These are phyloP conservation scores for Ploceus nigricollis DNA, from an alignment of 2,113 vertebrate species.

Conservation along the genomic window DNA sequence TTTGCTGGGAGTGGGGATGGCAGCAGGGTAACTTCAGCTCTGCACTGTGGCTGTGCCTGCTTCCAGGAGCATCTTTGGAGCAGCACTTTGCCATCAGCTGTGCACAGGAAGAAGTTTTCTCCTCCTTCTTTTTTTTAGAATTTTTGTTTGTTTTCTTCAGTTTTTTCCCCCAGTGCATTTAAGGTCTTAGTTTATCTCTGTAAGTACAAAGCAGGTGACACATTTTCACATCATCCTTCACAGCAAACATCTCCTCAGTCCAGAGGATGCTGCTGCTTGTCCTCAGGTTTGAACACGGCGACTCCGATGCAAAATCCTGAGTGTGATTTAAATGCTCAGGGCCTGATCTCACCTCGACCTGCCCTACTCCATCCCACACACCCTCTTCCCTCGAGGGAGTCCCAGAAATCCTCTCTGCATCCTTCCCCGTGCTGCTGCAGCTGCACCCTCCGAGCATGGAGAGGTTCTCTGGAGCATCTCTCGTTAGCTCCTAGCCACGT, in stretches of 20 bases:
- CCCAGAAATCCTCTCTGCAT: neutral
- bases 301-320: neutral
- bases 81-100: neutral
- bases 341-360: neutral
- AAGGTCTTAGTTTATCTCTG: neutral
- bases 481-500: accelerated
- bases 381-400: neutral
- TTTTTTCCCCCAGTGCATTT: neutral
- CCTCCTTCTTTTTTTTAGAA: neutral
- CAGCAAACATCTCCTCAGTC: neutral
- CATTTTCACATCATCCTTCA: accelerated
- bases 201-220: accelerated
- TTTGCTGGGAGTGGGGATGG: neutral
- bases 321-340: neutral
- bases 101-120: neutral
- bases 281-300: accelerated
- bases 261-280: neutral
- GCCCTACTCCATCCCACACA: neutral
- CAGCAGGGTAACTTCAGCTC: neutral
- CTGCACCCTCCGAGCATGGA: accelerated
- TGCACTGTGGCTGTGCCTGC: neutral
- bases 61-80: neutral
- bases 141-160: neutral
- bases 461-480: neutral
- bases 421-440: neutral